A percentile compares a stretch with the other conserved stretches of the same genome.
Conservation (phyloP, 2,888 invertebrate species). For the Cryptocephalus moraei region DNA sequence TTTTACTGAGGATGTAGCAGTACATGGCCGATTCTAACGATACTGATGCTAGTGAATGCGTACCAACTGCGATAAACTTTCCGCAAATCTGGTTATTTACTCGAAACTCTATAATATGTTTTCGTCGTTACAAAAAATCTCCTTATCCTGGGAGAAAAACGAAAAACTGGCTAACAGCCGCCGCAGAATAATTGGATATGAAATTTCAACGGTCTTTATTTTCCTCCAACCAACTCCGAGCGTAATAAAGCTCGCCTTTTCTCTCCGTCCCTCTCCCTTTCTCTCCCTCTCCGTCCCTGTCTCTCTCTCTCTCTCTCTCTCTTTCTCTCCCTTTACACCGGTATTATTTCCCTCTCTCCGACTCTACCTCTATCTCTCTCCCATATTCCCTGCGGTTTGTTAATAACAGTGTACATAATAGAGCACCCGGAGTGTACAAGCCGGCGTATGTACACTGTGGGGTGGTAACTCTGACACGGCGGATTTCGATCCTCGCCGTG, state of each 20-base stretch:
- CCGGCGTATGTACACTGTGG: conserved; percentile 39
- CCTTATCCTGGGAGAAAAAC: too few species aligned
- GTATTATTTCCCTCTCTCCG: background rate
- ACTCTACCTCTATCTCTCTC: background rate
- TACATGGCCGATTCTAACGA: too few species aligned
- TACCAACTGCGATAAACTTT: too few species aligned
- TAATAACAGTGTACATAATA: conserved; percentile 27
- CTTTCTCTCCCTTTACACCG: too few species aligned
- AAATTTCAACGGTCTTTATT: background rate
- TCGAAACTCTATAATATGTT: too few species aligned
- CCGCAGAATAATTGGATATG: background rate
- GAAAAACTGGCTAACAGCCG: background rate
- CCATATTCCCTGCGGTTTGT: conserved; percentile 11
- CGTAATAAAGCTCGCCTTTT: too few species aligned
- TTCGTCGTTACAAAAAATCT: too few species aligned
- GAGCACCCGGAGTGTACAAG: conserved; percentile 31
- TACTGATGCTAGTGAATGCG: too few species aligned
- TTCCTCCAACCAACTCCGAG: background rate
- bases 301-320: background rate
- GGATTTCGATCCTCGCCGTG: conserved; percentile 38
- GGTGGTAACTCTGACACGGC: conserved; percentile 41
- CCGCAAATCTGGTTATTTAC: too few species aligned
- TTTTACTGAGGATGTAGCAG: too few species aligned
- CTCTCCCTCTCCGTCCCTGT: background rate
- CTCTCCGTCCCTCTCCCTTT: too few species aligned